A percentile compares a stretch with the other conserved stretches of the same genome.
Evolutionary conservation across 2,113 vertebrate genomes (phyloP).

Genomic region (Xyrauchen texanus): DNA sequence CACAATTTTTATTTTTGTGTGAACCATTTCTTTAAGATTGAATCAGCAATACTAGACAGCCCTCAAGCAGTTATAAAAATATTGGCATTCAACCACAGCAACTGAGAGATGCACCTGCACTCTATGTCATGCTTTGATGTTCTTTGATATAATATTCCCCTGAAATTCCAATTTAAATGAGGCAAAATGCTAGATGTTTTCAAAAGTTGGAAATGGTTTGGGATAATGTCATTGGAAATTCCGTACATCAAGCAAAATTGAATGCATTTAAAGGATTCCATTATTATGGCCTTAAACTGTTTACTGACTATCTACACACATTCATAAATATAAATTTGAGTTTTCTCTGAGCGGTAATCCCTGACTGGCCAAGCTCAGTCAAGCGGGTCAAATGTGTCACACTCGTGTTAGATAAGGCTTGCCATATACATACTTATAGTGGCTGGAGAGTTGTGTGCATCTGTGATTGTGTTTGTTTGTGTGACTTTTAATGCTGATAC

Average conservation of each 20-base stretch:
- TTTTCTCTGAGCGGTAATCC: slow-evolving; percentile 45
- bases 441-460: not conserved
- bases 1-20: too few relatives aligned
- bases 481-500: slow-evolving; percentile 5
- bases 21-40: too few relatives aligned
- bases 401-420: slow-evolving; percentile 41
- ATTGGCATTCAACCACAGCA: not conserved
- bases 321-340: slow-evolving; percentile 57
- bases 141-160: slow-evolving; percentile 25
- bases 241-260: slow-evolving; percentile 33
- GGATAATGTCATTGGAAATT: slow-evolving; percentile 39
- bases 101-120: not conserved
- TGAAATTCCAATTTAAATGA: slow-evolving; percentile 22
- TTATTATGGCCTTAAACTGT: slow-evolving; percentile 48
- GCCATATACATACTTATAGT: slow-evolving; percentile 24
- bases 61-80: not conserved
- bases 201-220: slow-evolving; percentile 22
- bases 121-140: slow-evolving; percentile 25
- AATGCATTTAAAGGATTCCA: slow-evolving; percentile 47
- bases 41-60: too few relatives aligned
- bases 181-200: not conserved
- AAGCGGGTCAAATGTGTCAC: slow-evolving; percentile 48
- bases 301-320: slow-evolving; percentile 47
- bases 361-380: slow-evolving; percentile 43
- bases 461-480: slow-evolving; percentile 5